Conservation (phyloP, 2,113 vertebrate species). For the Colossoma macropomum region DNA sequence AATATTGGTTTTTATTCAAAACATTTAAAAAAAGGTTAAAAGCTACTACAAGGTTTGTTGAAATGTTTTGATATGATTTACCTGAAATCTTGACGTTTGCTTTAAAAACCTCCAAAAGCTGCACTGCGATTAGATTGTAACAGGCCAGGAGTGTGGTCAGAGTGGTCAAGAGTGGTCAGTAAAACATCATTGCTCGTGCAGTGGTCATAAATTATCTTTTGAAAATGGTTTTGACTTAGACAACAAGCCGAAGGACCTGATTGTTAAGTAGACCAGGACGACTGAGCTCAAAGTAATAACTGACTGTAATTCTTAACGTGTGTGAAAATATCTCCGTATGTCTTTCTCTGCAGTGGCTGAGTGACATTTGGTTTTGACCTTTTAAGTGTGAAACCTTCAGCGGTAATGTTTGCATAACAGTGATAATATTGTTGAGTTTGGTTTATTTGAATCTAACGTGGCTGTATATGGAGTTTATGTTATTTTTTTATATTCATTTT, state of each 20-base stretch:
- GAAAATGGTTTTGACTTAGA: background rate
- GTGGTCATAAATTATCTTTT: background rate
- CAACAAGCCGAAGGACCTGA: background rate
- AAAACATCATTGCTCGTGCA: background rate
- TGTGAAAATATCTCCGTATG: background rate
- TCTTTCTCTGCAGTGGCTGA: background rate
- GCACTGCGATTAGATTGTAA: slow-evolving; percentile 1
- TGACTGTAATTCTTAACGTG: slow-evolving; percentile 5
- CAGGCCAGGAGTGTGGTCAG: background rate
- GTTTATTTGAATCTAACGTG: slow-evolving; percentile 59
- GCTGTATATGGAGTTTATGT: slow-evolving; percentile 48
- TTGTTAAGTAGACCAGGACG: background rate
- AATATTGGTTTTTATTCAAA: slow-evolving; percentile 1
- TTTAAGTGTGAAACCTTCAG: slow-evolving; percentile 1
- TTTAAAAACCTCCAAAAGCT: background rate
- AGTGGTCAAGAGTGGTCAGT: background rate
- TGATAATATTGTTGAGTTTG: slow-evolving; percentile 10
- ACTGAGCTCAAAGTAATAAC: background rate
- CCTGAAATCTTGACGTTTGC: background rate
- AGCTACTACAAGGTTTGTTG: background rate
- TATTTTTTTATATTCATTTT: slow-evolving; percentile 57
- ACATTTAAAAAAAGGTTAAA: background rate
- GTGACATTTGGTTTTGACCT: slow-evolving; percentile 18
- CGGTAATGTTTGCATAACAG: slow-evolving; percentile 13
- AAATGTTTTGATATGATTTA: slow-evolving; percentile 10